These are phyloP conservation scores for Nemotelus nigrinus DNA, from an alignment of 2,888 invertebrate species.

Conservation along the genomic window DNA sequence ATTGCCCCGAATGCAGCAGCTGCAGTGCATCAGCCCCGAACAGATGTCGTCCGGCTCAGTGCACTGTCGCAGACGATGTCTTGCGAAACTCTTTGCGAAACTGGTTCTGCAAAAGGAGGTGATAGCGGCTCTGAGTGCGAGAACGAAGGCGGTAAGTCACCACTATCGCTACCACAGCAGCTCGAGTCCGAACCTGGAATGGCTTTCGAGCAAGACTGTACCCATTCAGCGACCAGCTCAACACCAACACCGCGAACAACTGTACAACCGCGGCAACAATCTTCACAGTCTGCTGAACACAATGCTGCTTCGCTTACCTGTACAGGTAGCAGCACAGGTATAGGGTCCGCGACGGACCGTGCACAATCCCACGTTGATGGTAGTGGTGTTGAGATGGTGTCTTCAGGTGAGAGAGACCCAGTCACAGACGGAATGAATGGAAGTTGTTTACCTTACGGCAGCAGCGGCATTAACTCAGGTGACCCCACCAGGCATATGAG, in stretches of 20 bases:
- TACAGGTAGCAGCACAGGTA: conserved; percentile 22
- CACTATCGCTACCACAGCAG: conserved; percentile 31
- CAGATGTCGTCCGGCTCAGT: conserved; percentile 10
- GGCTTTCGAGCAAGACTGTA: conserved; percentile 43
- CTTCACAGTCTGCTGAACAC: background rate
- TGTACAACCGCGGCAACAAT: background rate
- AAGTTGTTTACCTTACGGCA: conserved; percentile 44
- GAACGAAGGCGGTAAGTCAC: conserved; percentile 45
- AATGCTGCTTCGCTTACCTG: conserved; percentile 22
- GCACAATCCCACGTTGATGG: background rate
- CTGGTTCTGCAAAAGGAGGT: conserved; percentile 36
- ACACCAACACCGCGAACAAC: background rate
- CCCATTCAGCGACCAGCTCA: conserved; percentile 40
- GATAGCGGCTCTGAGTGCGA: conserved; percentile 23
- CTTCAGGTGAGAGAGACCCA: background rate
- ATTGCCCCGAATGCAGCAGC: conserved; percentile 11
- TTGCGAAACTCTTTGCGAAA: conserved; percentile 18
- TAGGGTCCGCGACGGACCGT: background rate
- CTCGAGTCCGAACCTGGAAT: background rate
- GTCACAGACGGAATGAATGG: conserved; percentile 2
- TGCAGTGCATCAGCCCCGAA: conserved; percentile 10
- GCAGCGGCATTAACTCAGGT: conserved; percentile 18
- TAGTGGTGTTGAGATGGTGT: background rate
- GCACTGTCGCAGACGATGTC: conserved; percentile 11
- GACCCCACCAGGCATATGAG: conserved; percentile 39